phyloP scores from a whole-genome alignment of 2,888 invertebrate genomes.

The Ophonus ardosiacus region DNA sequence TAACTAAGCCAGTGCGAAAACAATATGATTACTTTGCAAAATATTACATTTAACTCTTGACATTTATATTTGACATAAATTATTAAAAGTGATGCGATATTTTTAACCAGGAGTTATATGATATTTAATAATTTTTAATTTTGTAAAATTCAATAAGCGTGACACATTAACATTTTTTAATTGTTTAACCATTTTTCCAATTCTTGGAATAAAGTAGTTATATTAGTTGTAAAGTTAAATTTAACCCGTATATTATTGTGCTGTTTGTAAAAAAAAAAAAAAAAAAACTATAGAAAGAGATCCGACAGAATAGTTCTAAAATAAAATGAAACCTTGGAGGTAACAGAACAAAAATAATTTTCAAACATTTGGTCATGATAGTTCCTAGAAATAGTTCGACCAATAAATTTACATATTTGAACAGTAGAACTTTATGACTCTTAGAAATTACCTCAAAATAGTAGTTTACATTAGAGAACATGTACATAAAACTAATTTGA shows the following conservation, averaged over 20 bases:
- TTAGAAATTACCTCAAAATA: not conserved
- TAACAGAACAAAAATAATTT: not conserved
- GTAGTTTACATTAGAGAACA: not conserved
- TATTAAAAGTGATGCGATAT: too few species aligned
- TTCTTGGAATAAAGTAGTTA: not conserved
- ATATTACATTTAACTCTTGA: too few species aligned
- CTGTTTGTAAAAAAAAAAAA: not conserved
- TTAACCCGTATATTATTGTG: conserved; percentile 8
- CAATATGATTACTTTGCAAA: too few species aligned
- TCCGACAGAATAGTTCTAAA: not conserved
- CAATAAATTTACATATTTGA: not conserved
- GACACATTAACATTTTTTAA: too few species aligned
- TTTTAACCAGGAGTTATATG: too few species aligned
- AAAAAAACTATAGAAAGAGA: not conserved
- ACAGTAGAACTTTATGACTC: not conserved
- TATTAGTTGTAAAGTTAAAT: not conserved
- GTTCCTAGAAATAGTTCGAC: not conserved
- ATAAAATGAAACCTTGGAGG: not conserved
- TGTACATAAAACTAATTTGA: not conserved
- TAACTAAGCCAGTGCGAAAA: too few species aligned
- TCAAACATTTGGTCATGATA: not conserved
- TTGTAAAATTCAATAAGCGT: too few species aligned
- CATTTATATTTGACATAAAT: too few species aligned
- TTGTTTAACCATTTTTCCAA: too few species aligned
- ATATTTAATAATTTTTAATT: too few species aligned